phyloP scores from a whole-genome alignment of 1,140 invertebrate genomes.

The Conus betulinus region DNA sequence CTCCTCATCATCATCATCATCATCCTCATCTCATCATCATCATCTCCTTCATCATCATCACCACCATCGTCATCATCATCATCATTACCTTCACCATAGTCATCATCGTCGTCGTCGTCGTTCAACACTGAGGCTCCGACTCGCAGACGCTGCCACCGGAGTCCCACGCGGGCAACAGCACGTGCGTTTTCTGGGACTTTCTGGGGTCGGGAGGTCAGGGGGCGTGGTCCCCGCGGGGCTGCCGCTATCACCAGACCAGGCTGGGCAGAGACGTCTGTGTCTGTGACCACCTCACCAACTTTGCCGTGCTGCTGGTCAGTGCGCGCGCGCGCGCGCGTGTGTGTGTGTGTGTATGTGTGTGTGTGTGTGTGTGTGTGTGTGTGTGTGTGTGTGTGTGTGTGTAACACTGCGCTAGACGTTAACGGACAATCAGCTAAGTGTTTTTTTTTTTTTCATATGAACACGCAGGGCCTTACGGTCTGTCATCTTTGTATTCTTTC shows the following conservation, averaged over 20 bases:
- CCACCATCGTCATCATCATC: background rate
- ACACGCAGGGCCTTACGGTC: no score
- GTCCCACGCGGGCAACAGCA: conserved; percentile 16
- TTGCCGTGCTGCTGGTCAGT: conserved; percentile 67
- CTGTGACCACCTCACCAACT: conserved; percentile 71
- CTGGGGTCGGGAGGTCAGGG: conserved; percentile 49
- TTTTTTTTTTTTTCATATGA: no score
- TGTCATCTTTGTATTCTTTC: no score
- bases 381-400: no score
- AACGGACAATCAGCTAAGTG: no score
- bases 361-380: no score
- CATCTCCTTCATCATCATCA: no score
- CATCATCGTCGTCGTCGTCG: no score
- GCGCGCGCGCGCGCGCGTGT: background rate
- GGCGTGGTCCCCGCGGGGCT: conserved; percentile 65
- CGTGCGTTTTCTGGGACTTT: conserved; percentile 67
- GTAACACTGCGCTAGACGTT: no score
- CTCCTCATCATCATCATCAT: no score
- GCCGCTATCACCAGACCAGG: conserved; percentile 37
- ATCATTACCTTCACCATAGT: background rate
- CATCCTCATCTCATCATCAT: no score
- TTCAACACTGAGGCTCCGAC: background rate
- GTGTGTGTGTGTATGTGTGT: no score
- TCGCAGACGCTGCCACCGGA: conserved; percentile 17
- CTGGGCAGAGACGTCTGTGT: conserved; percentile 57